These are phyloP conservation scores for Mixornis gularis DNA, from an alignment of 2,113 vertebrate genomes.

Conservation along the genomic window DNA sequence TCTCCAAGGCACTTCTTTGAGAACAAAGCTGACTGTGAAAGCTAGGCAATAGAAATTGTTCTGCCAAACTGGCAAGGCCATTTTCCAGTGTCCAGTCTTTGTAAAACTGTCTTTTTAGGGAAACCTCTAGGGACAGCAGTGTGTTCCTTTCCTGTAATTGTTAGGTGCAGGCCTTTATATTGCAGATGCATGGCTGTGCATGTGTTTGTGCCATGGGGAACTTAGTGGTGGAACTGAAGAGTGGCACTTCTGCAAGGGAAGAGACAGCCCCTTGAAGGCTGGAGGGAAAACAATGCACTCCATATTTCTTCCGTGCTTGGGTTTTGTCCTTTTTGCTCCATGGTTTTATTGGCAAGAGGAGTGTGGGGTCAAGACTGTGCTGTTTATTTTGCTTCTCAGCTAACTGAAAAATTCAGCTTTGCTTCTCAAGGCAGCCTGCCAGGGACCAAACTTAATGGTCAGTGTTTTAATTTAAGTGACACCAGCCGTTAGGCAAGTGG, in stretches of 20 bases:
- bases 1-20: background rate
- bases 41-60: background rate
- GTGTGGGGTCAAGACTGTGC: background rate
- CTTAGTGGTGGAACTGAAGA: background rate
- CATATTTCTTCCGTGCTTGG: background rate
- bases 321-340: background rate
- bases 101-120: background rate
- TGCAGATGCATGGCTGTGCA: background rate
- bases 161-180: background rate
- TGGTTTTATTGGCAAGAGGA: background rate
- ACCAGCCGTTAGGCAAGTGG: accelerated
- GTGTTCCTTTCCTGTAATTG: background rate
- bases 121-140: background rate
- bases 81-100: background rate
- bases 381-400: constrained; percentile 9
- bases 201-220: background rate
- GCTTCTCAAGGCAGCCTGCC: background rate
- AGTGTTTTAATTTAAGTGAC: background rate
- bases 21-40: background rate
- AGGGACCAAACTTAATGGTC: background rate
- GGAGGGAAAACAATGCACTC: background rate
- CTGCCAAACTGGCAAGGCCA: background rate
- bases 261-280: background rate
- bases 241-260: background rate
- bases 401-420: background rate